Percentiles rank a stretch among this genome's conserved stretches.
These are phyloP conservation scores for Rallus limicola DNA, from an alignment of 2,113 vertebrate species.

Conservation along the genomic window DNA sequence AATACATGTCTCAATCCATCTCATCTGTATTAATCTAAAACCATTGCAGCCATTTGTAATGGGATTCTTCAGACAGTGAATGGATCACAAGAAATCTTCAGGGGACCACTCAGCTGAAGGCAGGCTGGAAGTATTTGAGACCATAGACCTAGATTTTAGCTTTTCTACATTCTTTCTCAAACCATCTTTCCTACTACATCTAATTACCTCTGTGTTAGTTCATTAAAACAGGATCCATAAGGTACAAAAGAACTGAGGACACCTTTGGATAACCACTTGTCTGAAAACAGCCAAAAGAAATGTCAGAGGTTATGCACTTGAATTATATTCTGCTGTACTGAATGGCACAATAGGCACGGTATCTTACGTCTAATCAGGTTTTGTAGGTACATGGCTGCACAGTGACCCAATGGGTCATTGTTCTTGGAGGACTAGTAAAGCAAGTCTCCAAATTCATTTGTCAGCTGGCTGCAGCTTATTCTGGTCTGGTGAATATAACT, in stretches of 20 bases:
- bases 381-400: background rate
- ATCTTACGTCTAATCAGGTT: background rate
- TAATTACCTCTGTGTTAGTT: background rate
- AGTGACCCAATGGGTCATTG: background rate
- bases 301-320: background rate
- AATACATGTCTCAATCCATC: background rate
- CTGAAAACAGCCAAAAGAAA: background rate
- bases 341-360: background rate
- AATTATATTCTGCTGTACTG: background rate
- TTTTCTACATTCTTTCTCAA: background rate
- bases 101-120: background rate
- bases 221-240: background rate
- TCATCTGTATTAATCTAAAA: background rate
- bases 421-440: background rate
- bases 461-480: background rate
- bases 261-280: accelerated
- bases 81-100: background rate
- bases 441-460: background rate
- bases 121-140: background rate
- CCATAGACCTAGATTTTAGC: background rate
- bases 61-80: background rate
- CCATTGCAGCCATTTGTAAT: background rate
- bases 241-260: background rate
- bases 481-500: background rate
- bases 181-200: background rate